Evolutionary conservation across 2,888 invertebrate genomes (phyloP).

Genomic region (Choristoneura rosaceana): DNA sequence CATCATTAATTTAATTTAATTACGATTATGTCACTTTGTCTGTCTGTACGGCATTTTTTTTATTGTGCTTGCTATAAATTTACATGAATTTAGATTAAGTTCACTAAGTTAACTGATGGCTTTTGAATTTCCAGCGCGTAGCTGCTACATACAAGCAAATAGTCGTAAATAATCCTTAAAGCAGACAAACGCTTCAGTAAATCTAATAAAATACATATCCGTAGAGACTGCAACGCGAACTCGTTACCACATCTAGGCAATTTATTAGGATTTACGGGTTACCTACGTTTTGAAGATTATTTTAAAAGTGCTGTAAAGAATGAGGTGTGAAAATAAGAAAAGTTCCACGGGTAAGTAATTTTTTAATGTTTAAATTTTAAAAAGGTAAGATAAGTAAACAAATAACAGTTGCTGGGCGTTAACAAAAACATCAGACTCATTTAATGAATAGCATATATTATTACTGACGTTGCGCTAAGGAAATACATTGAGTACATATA

Average conservation of each 20-base stretch:
- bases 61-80: background rate
- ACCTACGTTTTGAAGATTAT: constrained; percentile 56
- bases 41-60: too few relatives aligned
- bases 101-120: background rate
- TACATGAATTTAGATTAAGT: background rate
- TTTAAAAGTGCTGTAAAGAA: constrained; percentile 52
- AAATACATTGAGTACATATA: too few relatives aligned
- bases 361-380: too few relatives aligned
- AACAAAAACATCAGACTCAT: too few relatives aligned
- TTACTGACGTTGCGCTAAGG: too few relatives aligned
- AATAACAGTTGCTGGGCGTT: too few relatives aligned
- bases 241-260: constrained; percentile 69
- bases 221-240: constrained; percentile 61
- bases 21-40: too few relatives aligned
- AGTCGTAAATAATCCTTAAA: constrained; percentile 63
- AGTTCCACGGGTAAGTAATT: background rate
- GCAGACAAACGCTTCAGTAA: constrained; percentile 60
- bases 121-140: constrained; percentile 34
- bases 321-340: constrained; percentile 27
- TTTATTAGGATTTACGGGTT: constrained; percentile 67
- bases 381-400: too few relatives aligned
- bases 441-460: too few relatives aligned
- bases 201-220: constrained; percentile 68
- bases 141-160: constrained; percentile 44
- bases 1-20: too few relatives aligned